Conservation (phyloP, 2,797 vertebrate genomes). For the Anguilla pacifica region DNA sequence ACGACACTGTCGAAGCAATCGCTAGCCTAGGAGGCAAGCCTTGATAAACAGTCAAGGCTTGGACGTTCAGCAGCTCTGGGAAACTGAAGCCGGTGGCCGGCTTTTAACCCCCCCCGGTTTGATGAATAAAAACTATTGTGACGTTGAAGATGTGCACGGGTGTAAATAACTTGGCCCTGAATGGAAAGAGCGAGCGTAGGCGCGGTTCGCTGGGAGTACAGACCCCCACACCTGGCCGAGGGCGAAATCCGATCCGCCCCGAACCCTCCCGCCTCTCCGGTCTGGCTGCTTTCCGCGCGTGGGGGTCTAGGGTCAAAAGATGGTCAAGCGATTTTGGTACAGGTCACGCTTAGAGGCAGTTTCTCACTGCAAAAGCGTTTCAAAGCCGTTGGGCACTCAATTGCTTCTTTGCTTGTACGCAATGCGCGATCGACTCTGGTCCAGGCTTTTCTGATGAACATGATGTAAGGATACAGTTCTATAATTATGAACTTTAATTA, state of each 20-base stretch:
- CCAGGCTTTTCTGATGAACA: not conserved
- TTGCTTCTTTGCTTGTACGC: not conserved
- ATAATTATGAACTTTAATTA: not conserved
- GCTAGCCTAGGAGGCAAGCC: not conserved
- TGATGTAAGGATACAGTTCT: not conserved
- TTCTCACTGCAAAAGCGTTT: conserved; percentile 69
- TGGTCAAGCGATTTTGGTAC: conserved; percentile 58
- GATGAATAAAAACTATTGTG: conserved; percentile 41
- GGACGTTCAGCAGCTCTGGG: conserved; percentile 22
- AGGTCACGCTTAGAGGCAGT: conserved; percentile 64
- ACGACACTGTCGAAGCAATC: not conserved
- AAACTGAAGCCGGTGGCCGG: conserved; percentile 31
- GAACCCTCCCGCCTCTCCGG: conserved; percentile 67
- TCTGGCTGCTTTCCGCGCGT: conserved; percentile 57
- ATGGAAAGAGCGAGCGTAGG: conserved; percentile 50
- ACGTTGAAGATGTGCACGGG: conserved; percentile 37
- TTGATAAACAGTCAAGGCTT: conserved; percentile 10
- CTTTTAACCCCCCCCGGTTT: conserved; percentile 36
- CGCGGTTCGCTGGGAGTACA: conserved; percentile 69
- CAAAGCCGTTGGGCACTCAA: conserved; percentile 57
- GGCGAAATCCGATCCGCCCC: conserved; percentile 75
- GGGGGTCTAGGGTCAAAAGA: conserved; percentile 62
- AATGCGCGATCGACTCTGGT: not conserved
- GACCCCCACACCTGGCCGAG: conserved; percentile 70
- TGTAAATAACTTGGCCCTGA: conserved; percentile 62